Conservation (phyloP, 2,113 vertebrate species). For the Glaucomys volans region DNA sequence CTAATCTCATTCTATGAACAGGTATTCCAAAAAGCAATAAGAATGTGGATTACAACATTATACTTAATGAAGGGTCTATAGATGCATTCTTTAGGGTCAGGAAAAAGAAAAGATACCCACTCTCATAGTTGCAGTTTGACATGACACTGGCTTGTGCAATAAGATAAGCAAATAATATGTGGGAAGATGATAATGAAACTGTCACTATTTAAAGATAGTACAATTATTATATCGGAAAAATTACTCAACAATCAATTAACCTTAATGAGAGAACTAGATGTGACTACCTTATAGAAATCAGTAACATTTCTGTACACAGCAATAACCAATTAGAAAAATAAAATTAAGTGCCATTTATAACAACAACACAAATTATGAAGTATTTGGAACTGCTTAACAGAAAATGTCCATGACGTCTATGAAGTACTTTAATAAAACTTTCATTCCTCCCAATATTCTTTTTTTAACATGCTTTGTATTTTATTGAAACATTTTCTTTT, state of each 20-base stretch:
- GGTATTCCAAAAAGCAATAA: neutral
- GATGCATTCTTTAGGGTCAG: neutral
- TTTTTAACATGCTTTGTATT: too few relatives aligned
- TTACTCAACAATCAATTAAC: neutral
- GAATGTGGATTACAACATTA: neutral
- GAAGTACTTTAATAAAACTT: neutral
- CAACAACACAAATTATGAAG: neutral
- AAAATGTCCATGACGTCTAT: neutral
- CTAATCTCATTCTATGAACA: neutral
- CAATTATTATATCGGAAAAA: neutral
- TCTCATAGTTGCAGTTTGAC: neutral
- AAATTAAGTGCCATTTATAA: neutral
- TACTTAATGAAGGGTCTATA: neutral
- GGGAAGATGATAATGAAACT: neutral
- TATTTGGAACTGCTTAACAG: neutral
- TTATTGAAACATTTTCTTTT: too few relatives aligned
- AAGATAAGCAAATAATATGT: constrained; percentile 10
- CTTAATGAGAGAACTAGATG: neutral
- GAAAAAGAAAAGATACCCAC: neutral
- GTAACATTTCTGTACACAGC: neutral
- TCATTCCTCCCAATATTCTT: neutral
- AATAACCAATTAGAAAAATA: neutral
- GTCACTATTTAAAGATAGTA: neutral
- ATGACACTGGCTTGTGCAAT: neutral
- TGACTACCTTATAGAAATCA: neutral